Conservation (phyloP, 1,140 invertebrate species). For the Diorhabda elongata region DNA sequence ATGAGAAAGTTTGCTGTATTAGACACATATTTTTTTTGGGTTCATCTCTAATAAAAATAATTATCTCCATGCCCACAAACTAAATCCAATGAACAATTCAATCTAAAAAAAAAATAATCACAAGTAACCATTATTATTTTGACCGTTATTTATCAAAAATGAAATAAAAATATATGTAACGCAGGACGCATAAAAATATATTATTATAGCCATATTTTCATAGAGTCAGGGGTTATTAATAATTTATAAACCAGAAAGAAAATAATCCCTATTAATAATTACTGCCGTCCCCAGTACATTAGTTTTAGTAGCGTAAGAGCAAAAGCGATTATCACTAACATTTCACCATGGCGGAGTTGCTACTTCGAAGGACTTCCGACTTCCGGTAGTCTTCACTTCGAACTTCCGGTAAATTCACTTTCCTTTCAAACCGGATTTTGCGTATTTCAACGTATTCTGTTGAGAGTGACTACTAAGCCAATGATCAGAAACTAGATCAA, state of each 20-base stretch:
- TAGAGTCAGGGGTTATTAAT: conserved; percentile 1
- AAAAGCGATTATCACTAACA: conserved; percentile 32
- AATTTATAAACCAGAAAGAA: background rate
- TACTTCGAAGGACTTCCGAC: conserved; percentile 37
- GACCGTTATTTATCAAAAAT: no score
- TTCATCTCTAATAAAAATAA: no score
- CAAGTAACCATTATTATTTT: no score
- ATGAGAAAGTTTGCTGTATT: no score
- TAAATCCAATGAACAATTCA: no score
- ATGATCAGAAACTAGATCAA: no score
- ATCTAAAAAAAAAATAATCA: no score
- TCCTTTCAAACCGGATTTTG: conserved; percentile 32
- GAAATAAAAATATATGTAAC: background rate
- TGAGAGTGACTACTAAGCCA: background rate
- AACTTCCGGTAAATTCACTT: conserved; percentile 35
- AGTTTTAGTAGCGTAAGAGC: conserved; percentile 22
- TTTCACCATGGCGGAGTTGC: conserved; percentile 18
- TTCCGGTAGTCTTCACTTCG: conserved; percentile 37
- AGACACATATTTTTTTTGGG: no score
- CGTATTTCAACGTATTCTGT: conserved; percentile 28
- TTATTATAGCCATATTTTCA: conserved; percentile 5
- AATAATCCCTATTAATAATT: conserved; percentile 5
- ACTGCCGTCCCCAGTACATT: background rate
- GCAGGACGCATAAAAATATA: background rate
- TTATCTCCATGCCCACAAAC: no score